These are phyloP conservation scores for Neotoxoptera formosana DNA, from an alignment of 1,140 invertebrate genomes.

Conservation along the genomic window DNA sequence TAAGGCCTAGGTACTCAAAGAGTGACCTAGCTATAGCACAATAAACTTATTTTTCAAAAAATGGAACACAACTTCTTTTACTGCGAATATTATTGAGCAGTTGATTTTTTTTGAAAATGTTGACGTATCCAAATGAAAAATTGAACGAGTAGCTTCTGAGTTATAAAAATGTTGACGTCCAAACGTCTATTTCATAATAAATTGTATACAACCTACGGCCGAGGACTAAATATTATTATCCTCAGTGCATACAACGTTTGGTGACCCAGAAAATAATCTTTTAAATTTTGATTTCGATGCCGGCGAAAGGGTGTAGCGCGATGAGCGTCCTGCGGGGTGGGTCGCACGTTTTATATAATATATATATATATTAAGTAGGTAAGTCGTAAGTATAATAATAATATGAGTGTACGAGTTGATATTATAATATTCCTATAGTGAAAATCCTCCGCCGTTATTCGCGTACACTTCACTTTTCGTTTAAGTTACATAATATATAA, in stretches of 20 bases:
- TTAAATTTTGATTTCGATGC: too few species aligned
- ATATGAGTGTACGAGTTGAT: background rate
- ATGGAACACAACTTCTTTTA: background rate
- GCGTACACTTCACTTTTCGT: background rate
- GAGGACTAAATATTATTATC: too few species aligned
- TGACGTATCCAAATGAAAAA: background rate
- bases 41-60: too few species aligned
- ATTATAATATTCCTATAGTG: background rate
- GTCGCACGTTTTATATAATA: background rate
- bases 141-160: background rate
- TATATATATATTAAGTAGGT: background rate
- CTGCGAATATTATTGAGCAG: background rate
- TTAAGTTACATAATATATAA: conserved; percentile 22
- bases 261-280: too few species aligned
- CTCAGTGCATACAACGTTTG: too few species aligned
- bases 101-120: background rate
- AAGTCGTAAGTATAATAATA: background rate
- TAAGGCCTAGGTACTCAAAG: too few species aligned
- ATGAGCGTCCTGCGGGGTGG: too few species aligned
- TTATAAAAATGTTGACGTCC: background rate
- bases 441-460: background rate
- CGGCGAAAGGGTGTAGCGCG: too few species aligned
- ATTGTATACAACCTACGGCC: too few species aligned
- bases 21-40: background rate
- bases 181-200: too few species aligned